phyloP scores from a whole-genome alignment of 2,113 vertebrate species.

The Embiotoca jacksoni region DNA sequence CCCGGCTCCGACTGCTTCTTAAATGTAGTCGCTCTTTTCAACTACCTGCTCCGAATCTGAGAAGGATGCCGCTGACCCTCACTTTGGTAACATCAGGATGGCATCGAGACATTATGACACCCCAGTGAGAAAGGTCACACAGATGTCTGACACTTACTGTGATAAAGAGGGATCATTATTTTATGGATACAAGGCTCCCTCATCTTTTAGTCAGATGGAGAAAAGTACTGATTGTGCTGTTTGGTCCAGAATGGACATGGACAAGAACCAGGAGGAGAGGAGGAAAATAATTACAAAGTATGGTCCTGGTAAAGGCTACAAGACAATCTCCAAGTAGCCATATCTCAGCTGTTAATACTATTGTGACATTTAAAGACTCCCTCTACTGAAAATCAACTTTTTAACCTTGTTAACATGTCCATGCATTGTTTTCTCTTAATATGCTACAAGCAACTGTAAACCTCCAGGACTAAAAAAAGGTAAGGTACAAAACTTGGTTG shows the following conservation, averaged over 20 bases:
- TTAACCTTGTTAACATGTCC: too few relatives aligned
- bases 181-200: background rate
- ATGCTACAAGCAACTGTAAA: too few relatives aligned
- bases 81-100: too few relatives aligned
- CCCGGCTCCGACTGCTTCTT: background rate
- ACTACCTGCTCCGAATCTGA: background rate
- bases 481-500: too few relatives aligned
- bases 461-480: too few relatives aligned
- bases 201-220: background rate
- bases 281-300: background rate
- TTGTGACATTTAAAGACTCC: too few relatives aligned
- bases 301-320: background rate
- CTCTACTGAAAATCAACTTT: too few relatives aligned
- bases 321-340: background rate
- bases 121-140: background rate
- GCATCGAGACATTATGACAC: background rate
- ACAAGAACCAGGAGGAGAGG: background rate
- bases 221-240: background rate
- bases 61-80: background rate
- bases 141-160: background rate
- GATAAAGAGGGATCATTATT: background rate
- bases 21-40: constrained; percentile 15
- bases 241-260: background rate
- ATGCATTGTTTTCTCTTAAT: too few relatives aligned
- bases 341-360: background rate